Base-by-base conservation (phyloP, 30 jellyfish, hydroid and myxozoan species). In the Nemopilema nomurai region DNA sequence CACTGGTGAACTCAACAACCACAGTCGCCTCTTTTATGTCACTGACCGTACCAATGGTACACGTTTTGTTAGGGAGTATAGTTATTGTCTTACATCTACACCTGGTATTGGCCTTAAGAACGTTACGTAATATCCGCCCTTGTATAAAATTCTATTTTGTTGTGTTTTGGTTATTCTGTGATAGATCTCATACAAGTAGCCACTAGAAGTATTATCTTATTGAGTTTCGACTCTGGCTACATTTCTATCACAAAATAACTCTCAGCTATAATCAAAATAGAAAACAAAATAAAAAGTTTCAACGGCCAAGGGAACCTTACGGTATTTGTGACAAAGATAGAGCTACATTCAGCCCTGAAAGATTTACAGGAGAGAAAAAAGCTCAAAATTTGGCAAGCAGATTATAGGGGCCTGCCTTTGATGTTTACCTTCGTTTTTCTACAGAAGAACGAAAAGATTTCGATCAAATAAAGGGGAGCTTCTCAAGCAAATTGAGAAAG, bases 301-400 rank as follows among this genome's bases (percentile, higher is more conserved):
- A 76, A 78, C 64, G 78, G 87, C 19, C 18, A 75, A 18, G 87
- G 78, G 18, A 31, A 78, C 49, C 67, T 78, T 8, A 78, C 63
- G 22, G 78, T 51, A 23, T 78, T 78, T 57, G 64, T 63, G 1
- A 25, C 62, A 25, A 77, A 53, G 51, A 30, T 77, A n/a, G 24
- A 27, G 64, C 27, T 77, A 62, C 87, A 52, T 41, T 77, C 87
- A 16, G 1, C 87, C 19, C 53, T 77, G 66, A 77, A 25, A 52
- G 87, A 76, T 77, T 26, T 53, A 28, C 32, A 25, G 87, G 69
- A 23, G 87, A 77, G 51, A 78, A 78, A 50, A 76, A 53, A 26
- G 87, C 87, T 29, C 87, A 77, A 30, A 77, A 77, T 63, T 50
- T 77, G 77, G 87, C 78, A 21, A 52, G 87, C 66, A 64, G 78